These are phyloP conservation scores for Xiphydria camelus DNA, from an alignment of 2,888 invertebrate species.

Conservation along the genomic window DNA sequence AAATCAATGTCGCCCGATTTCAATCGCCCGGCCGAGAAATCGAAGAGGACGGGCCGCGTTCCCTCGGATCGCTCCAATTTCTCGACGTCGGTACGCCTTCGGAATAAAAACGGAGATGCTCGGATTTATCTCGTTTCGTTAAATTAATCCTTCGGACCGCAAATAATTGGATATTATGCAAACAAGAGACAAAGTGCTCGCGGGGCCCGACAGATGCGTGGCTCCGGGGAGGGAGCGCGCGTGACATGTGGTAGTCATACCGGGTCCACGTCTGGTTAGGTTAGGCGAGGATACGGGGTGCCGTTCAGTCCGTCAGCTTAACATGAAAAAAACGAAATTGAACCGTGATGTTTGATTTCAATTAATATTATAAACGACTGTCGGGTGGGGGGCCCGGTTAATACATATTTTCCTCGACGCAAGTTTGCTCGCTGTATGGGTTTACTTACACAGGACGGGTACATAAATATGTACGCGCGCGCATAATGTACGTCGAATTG, in stretches of 20 bases:
- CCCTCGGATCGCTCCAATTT: too few species aligned
- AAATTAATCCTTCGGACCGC: constrained; percentile 23
- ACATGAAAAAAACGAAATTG: constrained; percentile 21
- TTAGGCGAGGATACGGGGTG: not conserved
- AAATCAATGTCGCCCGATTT: too few species aligned
- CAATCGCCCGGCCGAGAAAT: too few species aligned
- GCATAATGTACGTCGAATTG: too few species aligned
- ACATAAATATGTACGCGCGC: too few species aligned
- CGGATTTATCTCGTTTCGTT: constrained; percentile 8
- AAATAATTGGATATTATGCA: constrained; percentile 45
- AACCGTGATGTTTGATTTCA: constrained; percentile 39
- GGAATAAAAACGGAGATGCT: too few species aligned
- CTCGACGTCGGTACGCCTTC: too few species aligned
- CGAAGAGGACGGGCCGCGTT: too few species aligned
- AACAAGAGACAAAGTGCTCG: constrained; percentile 26
- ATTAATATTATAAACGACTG: constrained; percentile 37
- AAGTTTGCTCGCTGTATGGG: too few species aligned
- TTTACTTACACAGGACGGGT: too few species aligned
- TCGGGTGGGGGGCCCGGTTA: too few species aligned
- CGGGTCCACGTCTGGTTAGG: not conserved
- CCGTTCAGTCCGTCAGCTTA: constrained; percentile 32
- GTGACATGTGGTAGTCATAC: constrained; percentile 9
- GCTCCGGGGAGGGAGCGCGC: constrained; percentile 15
- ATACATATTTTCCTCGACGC: too few species aligned
- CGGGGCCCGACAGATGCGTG: constrained; percentile 35